phyloP scores from a whole-genome alignment of 2,797 vertebrate genomes.

The Rhinella marina region DNA sequence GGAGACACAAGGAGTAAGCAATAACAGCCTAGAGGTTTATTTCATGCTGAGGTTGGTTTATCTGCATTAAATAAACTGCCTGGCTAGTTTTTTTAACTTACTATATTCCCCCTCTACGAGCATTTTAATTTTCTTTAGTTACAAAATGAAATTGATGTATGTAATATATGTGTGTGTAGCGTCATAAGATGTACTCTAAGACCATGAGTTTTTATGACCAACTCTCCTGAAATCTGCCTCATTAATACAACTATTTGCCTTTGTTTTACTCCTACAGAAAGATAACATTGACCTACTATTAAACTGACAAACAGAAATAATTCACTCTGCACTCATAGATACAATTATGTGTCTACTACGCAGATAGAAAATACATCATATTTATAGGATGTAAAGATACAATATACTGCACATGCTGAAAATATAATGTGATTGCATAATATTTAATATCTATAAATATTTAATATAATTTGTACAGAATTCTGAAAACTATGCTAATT shows the following conservation, averaged over 20 bases:
- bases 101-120: not conserved
- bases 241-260: not conserved
- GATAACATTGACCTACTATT: slow-evolving; percentile 2
- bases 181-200: not conserved
- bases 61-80: slow-evolving; percentile 47
- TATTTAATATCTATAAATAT: too few relatives aligned
- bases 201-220: too few relatives aligned
- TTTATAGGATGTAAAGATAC: not conserved
- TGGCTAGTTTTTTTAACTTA: slow-evolving; percentile 33
- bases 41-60: slow-evolving; percentile 35
- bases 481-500: too few relatives aligned
- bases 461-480: too few relatives aligned
- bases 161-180: not conserved
- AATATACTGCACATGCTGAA: too few relatives aligned
- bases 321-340: not conserved
- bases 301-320: not conserved
- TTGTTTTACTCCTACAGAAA: not conserved
- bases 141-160: not conserved
- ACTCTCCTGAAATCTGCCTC: not conserved
- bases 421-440: too few relatives aligned
- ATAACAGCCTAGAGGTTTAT: slow-evolving; percentile 46
- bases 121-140: not conserved
- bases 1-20: slow-evolving; percentile 44
- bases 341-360: too few relatives aligned
- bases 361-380: too few relatives aligned